Evolutionary conservation across 2,113 vertebrate species (phyloP).

Genomic region (Cyphotilapia sp.): DNA sequence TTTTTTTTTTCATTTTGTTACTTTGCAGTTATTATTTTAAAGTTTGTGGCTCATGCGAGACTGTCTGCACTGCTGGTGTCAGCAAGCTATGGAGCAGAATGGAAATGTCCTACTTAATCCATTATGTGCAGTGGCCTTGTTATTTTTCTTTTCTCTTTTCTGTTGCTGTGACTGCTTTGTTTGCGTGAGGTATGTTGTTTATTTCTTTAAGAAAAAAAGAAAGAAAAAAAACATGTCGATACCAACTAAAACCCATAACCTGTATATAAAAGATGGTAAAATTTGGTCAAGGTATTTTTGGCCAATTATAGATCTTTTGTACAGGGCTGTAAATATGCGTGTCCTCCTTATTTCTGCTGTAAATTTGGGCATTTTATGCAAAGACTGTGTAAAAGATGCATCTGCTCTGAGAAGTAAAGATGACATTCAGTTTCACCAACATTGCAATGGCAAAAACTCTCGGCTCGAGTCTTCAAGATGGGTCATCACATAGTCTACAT

Average conservation of each 20-base stretch:
- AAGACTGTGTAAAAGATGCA: background rate
- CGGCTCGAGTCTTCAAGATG: accelerated
- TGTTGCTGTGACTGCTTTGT: background rate
- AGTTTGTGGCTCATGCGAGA: background rate
- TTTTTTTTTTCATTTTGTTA: accelerated
- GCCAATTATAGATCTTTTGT: background rate
- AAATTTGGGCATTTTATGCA: background rate
- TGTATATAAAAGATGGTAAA: background rate
- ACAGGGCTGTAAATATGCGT: background rate
- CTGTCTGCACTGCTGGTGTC: background rate
- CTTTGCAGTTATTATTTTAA: background rate
- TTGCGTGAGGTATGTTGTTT: background rate
- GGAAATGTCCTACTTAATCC: background rate
- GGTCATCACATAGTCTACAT: background rate
- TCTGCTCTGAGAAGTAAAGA: background rate
- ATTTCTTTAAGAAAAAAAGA: background rate
- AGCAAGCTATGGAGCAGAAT: background rate
- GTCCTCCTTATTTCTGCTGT: background rate
- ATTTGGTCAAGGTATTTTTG: background rate
- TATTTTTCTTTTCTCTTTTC: background rate
- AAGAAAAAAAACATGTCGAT: background rate
- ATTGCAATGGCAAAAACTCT: background rate
- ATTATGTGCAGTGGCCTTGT: background rate
- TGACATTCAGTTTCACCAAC: background rate
- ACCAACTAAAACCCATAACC: background rate